A percentile compares a stretch with the other conserved stretches of the same genome.
Conservation (phyloP, 1,140 invertebrate genomes). For the Pteromalus puparum region DNA sequence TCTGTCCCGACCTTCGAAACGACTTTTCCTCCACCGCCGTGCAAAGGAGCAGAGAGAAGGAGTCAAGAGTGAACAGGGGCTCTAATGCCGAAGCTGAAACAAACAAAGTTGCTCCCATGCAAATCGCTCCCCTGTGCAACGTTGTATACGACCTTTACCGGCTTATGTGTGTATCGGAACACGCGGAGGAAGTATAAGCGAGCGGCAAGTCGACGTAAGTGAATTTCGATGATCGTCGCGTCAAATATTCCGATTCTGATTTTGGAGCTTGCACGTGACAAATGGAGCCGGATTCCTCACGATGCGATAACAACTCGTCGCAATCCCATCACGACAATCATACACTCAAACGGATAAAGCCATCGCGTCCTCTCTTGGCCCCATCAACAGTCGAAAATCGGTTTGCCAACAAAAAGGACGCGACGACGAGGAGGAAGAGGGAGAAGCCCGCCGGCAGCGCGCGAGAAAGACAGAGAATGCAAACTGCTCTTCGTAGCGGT, state of each 20-base stretch:
- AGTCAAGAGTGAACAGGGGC: neutral
- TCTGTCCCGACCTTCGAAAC: neutral
- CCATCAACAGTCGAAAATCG: neutral
- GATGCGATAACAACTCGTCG: no score
- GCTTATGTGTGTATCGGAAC: neutral
- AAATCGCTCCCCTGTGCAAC: neutral
- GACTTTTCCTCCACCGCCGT: neutral
- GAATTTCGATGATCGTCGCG: neutral
- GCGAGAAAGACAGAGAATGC: constrained; percentile 25
- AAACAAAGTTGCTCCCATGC: neutral
- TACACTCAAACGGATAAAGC: neutral
- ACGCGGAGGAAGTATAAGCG: neutral
- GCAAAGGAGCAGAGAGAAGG: neutral
- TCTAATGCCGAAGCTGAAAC: neutral
- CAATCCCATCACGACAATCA: neutral
- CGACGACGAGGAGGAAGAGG: no score
- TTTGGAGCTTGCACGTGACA: neutral
- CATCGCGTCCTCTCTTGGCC: no score
- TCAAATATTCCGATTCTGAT: neutral
- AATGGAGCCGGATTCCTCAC: neutral
- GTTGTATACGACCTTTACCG: neutral
- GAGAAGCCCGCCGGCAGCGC: neutral
- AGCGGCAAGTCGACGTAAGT: neutral
- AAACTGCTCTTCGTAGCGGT: neutral
- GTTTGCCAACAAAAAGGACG: neutral